Evolutionary conservation across 1,140 invertebrate genomes (phyloP), one percentile per base, ranked within the genome.

Genomic region (Drosophila ananassae): DNA sequence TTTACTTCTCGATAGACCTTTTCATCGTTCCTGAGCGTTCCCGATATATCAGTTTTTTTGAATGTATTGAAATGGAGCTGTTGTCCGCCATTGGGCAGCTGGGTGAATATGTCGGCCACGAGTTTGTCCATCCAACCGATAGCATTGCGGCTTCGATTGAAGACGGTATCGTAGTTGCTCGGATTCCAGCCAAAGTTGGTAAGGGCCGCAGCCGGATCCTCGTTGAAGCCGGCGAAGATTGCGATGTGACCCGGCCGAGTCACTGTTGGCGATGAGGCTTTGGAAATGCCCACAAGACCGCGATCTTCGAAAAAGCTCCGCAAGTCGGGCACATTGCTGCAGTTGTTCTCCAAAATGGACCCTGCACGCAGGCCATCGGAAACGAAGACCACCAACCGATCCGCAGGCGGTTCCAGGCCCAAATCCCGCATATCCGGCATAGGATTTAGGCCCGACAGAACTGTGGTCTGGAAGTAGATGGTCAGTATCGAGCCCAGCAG

Each of bases 111-210:
- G 2, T 39, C 34, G 10, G 62, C 30, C 7, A 68, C 64, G 4
- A 5, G 7, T 2, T 4, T 10, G 17, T 56, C 41, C 17, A 7
- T 24, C 96, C 98, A 99, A 4, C 95, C 93, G 81, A 93, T 93
- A 4, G 94, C 92, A 8, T 53, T 60, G 0, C 41, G n/a, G 30
- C 79, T 98, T 91, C 97, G 95, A 93, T 99, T 99, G 81, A 99
- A 98, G 2, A 99, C 94, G 21, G 97, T 98, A 93, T 99, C 98
- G 94, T 99, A 99, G 83, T 97, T 95, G 12, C 99, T 96, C 9
- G 97, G 97, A 93, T 99, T 99, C 91, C 97, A 95, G 92, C 98
- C 97, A 97, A 98, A 99, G 21, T 98, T 97, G 92, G 95, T 98
- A 9, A 97, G 95, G 41, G 99, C 94, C 30, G 98, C 66, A 80